Base-by-base conservation (phyloP, 2,113 vertebrate genomes). In the Pogona vitticeps region DNA sequence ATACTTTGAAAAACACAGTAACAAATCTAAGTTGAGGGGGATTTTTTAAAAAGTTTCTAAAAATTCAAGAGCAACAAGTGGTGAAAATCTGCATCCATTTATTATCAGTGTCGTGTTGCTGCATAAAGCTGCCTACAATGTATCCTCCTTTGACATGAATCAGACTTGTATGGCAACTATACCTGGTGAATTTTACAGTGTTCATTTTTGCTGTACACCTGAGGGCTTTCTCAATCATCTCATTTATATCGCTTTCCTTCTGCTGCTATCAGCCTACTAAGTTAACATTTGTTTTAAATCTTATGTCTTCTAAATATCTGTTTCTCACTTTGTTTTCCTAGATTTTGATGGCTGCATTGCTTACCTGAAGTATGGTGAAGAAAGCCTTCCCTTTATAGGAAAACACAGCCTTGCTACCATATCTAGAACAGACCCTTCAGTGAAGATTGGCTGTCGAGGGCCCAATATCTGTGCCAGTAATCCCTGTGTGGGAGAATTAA, bases 281-380 rank as follows among this genome's bases (percentile, higher is more conserved):
- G n/a, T n/a, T 71, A 71, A 33, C 23, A 71, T 79, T n/a, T 17
- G 23, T 40, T 31, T 61, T 40, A 75, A 26, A 75, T 40, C 21
- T 20, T 58, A 42, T 21, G 4, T 18, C 46, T 20, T 76, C 5
- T 0, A 68, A 0, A 0, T 4, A 28, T n/a, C 12, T 61, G 42
- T 73, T 71, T 81, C 70, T 85, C 81, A 83, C 71, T 70, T 12
- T 52, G 9, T 46, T 18, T 40, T 23, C 31, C 46, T 94, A 99
- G 99, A 98, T 88, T 99, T 99, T 4, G 97, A 97, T 0, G 99
- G 99, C 89, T 99, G 99, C 94, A 95, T 98, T 65, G 97, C 97
- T 1, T 98, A 97, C 2, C 31, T 99, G 92, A 98, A 97, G 88
- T 99, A 98, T 0, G 98, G 98, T 0, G 94, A 94, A 1, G 97